phyloP scores from a whole-genome alignment of 2,113 vertebrate species.

The Anser cygnoides region DNA sequence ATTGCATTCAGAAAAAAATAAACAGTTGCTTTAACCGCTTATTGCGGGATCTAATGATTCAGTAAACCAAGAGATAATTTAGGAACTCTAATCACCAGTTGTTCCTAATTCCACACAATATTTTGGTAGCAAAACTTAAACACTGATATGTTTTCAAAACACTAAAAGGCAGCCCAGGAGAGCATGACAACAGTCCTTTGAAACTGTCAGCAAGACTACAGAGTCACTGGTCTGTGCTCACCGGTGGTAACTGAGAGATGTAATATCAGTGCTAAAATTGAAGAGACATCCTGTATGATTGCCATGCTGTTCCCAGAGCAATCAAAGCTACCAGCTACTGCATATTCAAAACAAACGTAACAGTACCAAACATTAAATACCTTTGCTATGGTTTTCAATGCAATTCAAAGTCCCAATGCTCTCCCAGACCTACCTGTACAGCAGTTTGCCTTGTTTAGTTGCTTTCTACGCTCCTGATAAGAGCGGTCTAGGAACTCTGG shows the following conservation, averaged over 20 bases:
- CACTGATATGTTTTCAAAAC: not conserved
- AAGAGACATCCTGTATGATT: not conserved
- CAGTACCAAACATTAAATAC: not conserved
- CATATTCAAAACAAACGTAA: not conserved
- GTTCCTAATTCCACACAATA: not conserved
- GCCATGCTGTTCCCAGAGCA: not conserved
- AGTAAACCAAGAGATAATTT: not conserved
- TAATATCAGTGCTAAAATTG: not conserved
- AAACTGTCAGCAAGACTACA: not conserved
- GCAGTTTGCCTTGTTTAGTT: not conserved
- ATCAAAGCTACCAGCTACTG: not conserved
- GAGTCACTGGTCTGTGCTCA: not conserved
- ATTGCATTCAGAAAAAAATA: not conserved
- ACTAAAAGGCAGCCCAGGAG: not conserved
- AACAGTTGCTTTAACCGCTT: not conserved
- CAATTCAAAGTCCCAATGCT: not conserved
- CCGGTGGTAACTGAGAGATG: not conserved
- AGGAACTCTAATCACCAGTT: not conserved
- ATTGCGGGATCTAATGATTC: not conserved
- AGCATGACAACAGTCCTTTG: not conserved
- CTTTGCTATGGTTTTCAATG: not conserved
- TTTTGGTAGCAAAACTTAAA: not conserved
- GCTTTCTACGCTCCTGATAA: not conserved
- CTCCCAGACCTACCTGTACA: not conserved
- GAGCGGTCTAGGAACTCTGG: not conserved